A percentile compares a stretch with the other conserved stretches of the same genome.
Conservation (phyloP, 2,113 vertebrate species). For the Muscicapa adusta region DNA sequence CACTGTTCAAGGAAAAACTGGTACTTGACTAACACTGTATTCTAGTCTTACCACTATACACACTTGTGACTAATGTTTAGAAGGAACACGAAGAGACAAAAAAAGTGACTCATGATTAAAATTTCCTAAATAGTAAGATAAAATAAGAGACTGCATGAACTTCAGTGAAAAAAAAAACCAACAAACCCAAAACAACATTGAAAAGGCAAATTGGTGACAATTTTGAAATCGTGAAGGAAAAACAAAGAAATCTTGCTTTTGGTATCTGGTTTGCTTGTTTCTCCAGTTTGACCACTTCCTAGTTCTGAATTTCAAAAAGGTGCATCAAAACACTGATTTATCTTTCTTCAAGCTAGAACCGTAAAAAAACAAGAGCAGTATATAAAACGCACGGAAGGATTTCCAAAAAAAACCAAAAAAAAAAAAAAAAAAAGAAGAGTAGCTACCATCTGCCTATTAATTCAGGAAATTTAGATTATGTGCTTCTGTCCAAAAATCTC, state of each 20-base stretch:
- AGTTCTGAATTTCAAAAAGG: conserved; percentile 83
- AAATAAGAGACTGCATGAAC: conserved; percentile 72
- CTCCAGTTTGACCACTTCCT: conserved; percentile 78
- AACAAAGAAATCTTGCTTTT: conserved; percentile 56
- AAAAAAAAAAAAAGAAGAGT: neutral
- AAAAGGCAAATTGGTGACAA: conserved; percentile 66
- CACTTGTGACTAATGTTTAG: conserved; percentile 63
- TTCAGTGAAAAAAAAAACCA: conserved; percentile 65
- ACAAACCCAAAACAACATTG: conserved; percentile 46
- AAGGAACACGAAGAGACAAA: conserved; percentile 44
- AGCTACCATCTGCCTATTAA: conserved; percentile 57
- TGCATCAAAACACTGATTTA: conserved; percentile 78
- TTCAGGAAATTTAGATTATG: conserved; percentile 40
- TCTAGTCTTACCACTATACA: conserved; percentile 56
- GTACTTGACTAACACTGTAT: conserved; percentile 55
- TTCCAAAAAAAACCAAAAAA: neutral
- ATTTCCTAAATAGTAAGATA: conserved; percentile 65
- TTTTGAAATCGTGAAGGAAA: conserved; percentile 52
- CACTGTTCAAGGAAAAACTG: conserved; percentile 44
- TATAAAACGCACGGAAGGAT: conserved; percentile 72
- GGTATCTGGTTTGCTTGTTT: conserved; percentile 69
- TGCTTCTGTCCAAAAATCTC: conserved; percentile 40
- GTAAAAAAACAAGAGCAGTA: conserved; percentile 73
- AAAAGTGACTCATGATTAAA: conserved; percentile 68
- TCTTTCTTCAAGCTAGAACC: conserved; percentile 78